phyloP scores from a whole-genome alignment of 1,140 invertebrate species.

The Papilio dardanus region DNA sequence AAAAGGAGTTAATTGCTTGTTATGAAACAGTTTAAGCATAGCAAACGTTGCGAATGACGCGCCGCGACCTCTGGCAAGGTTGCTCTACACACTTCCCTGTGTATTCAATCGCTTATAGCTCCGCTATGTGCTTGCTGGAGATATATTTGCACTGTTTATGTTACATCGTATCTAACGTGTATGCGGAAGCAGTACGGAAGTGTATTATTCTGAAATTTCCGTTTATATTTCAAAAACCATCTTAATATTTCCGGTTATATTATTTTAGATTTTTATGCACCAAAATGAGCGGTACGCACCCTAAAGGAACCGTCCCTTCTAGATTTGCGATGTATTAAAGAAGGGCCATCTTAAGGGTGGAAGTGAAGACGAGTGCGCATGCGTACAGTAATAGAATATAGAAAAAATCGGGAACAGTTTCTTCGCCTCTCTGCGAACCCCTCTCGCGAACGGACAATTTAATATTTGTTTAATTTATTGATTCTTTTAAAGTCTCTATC shows the following conservation, averaged over 20 bases:
- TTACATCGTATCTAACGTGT: constrained; percentile 12
- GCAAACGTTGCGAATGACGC: constrained; percentile 73
- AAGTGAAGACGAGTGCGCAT: neutral
- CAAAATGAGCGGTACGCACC: neutral
- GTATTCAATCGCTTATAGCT: constrained; percentile 71
- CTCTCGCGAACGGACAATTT: neutral
- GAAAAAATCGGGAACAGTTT: neutral
- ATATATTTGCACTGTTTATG: constrained; percentile 43
- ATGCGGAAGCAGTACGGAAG: constrained; percentile 29
- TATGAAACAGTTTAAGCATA: constrained; percentile 74
- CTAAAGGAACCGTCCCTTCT: neutral
- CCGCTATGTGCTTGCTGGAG: constrained; percentile 49
- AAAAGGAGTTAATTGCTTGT: constrained; percentile 51
- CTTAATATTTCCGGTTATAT: neutral
- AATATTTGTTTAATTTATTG: constrained; percentile 8
- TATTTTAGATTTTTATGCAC: neutral
- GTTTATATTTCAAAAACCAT: neutral
- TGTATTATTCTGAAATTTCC: constrained; percentile 10
- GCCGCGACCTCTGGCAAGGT: constrained; percentile 77
- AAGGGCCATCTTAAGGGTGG: constrained; percentile 16
- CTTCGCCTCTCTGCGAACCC: neutral
- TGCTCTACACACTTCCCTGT: constrained; percentile 75
- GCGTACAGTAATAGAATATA: constrained; percentile 2
- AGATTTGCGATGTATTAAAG: constrained; percentile 13
- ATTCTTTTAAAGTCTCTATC: neutral